Conservation (phyloP, 1,140 invertebrate genomes). For the Heliothis virescens region DNA sequence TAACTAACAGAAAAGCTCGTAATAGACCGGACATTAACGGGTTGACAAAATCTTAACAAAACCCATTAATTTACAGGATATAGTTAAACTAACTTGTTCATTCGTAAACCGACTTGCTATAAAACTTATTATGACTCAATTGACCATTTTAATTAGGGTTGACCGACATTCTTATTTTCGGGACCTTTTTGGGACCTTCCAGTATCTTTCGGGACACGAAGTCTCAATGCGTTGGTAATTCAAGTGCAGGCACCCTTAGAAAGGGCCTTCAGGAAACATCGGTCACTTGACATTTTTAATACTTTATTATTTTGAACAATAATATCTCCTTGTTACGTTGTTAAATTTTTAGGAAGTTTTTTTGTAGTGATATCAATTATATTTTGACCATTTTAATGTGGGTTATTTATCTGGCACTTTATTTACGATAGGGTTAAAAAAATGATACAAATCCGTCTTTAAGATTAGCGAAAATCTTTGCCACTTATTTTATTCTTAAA, state of each 20-base stretch:
- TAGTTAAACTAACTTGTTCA: neutral
- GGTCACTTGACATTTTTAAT: neutral
- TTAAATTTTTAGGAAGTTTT: too few species aligned
- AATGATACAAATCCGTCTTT: too few species aligned
- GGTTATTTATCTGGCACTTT: too few species aligned
- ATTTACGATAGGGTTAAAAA: too few species aligned
- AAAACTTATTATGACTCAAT: neutral
- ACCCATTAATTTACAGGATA: neutral
- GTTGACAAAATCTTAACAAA: neutral
- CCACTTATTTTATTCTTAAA: too few species aligned
- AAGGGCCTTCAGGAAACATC: slow-evolving; percentile 1
- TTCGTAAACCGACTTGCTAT: neutral
- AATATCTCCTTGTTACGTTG: too few species aligned
- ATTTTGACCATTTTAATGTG: too few species aligned
- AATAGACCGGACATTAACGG: neutral
- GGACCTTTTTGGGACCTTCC: neutral
- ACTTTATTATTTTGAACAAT: neutral
- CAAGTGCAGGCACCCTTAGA: slow-evolving; percentile 5
- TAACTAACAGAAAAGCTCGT: neutral
- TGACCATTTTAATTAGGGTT: slow-evolving; percentile 38
- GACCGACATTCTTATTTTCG: slow-evolving; percentile 10
- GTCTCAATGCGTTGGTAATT: slow-evolving; percentile 17
- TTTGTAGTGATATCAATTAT: too few species aligned
- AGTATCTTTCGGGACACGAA: slow-evolving; percentile 2
- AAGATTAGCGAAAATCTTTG: too few species aligned